Conservation (phyloP, 1,140 invertebrate genomes). For the Drosophila elegans region DNA sequence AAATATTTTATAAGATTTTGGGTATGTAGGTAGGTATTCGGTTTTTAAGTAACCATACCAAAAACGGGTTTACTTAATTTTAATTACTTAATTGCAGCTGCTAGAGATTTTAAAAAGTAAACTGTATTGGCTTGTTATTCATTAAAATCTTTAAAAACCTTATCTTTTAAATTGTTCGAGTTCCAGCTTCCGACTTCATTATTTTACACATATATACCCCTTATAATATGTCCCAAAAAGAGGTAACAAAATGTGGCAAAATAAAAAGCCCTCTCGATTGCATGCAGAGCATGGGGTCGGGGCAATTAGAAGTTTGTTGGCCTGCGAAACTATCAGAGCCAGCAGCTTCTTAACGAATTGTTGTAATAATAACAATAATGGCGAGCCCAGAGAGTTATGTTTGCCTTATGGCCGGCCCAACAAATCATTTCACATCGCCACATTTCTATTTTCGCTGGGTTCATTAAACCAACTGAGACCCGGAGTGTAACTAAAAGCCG, state of each 20-base stretch:
- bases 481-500: conserved; percentile 64
- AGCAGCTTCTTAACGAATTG: conserved; percentile 62
- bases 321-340: conserved; percentile 47
- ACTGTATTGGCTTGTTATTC: no score
- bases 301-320: conserved; percentile 78
- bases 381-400: conserved; percentile 44
- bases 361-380: conserved; percentile 72
- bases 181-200: no score
- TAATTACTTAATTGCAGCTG: not conserved
- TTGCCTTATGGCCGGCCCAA: conserved; percentile 60
- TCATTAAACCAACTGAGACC: conserved; percentile 75
- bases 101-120: not conserved
- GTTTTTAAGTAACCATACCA: not conserved
- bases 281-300: conserved; percentile 46
- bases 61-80: not conserved
- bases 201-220: not conserved
- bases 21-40: not conserved
- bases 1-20: not conserved
- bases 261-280: conserved; percentile 45
- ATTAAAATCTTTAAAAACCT: no score
- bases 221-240: not conserved
- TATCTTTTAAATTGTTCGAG: not conserved
- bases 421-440: conserved; percentile 75
- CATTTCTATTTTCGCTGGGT: conserved; percentile 55
- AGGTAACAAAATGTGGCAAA: conserved; percentile 6